Percentiles rank a stretch among this genome's conserved stretches.
Evolutionary conservation across 1,140 invertebrate genomes (phyloP).

Genomic region (Sycophaga agraensis): DNA sequence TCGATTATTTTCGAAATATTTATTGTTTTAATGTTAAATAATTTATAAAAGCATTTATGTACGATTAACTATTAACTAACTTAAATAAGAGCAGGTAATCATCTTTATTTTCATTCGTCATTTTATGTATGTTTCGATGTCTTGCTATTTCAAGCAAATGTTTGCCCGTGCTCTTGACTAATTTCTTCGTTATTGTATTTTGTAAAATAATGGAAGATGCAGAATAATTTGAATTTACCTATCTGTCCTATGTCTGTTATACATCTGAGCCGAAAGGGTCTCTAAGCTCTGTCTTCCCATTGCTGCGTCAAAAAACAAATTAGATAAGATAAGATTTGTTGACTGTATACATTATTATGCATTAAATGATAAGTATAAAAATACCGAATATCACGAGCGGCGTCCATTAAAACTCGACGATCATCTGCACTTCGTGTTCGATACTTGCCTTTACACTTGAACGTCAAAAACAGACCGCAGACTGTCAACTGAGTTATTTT

Average conservation of each 20-base stretch:
- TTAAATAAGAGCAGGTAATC: too few species aligned
- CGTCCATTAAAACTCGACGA: constrained; percentile 16
- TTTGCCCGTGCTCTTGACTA: too few species aligned
- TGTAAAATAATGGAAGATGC: constrained; percentile 15
- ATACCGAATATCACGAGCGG: constrained; percentile 10
- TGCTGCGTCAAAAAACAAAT: constrained; percentile 56
- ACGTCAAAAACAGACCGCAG: constrained; percentile 1
- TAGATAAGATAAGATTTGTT: constrained; percentile 56
- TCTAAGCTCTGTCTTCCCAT: constrained; percentile 59
- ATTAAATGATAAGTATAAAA: constrained; percentile 29
- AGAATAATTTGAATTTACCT: neutral
- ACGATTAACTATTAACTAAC: too few species aligned
- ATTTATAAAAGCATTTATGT: too few species aligned
- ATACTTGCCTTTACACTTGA: constrained; percentile 27
- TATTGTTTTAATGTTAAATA: too few species aligned
- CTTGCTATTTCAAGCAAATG: too few species aligned
- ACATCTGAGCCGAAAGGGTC: constrained; percentile 49
- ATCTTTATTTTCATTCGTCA: too few species aligned
- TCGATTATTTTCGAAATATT: constrained; percentile 10
- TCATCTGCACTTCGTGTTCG: constrained; percentile 22
- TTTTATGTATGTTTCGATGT: too few species aligned
- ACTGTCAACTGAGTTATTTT: neutral
- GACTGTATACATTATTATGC: constrained; percentile 50
- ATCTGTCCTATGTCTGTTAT: constrained; percentile 24
- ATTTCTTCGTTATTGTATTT: too few species aligned